These are phyloP conservation scores for Villa cingulata DNA, from an alignment of 2,888 invertebrate genomes.

Conservation along the genomic window DNA sequence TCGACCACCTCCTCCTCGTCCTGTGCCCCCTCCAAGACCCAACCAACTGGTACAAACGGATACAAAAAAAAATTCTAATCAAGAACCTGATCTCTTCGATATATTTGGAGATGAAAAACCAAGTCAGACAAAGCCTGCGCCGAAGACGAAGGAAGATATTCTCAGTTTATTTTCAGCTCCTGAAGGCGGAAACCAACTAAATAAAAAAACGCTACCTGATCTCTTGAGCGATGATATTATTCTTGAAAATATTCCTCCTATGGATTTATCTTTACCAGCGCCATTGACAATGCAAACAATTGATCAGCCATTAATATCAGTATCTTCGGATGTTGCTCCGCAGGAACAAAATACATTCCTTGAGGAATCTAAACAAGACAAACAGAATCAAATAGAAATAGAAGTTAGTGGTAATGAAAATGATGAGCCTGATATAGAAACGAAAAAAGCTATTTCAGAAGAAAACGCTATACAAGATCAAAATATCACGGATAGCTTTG, in stretches of 20 bases:
- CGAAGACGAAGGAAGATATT: conserved; percentile 46
- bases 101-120: conserved; percentile 31
- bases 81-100: conserved; percentile 44
- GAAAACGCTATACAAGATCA: neutral
- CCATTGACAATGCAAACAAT: neutral
- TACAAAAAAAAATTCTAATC: conserved; percentile 20
- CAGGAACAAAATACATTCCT: neutral
- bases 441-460: conserved; percentile 2
- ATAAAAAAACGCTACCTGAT: conserved; percentile 36
- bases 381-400: no score
- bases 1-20: conserved; percentile 37
- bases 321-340: neutral
- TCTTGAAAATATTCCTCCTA: conserved; percentile 16
- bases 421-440: neutral
- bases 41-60: conserved; percentile 31
- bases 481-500: conserved; percentile 21
- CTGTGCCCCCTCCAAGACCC: conserved; percentile 27
- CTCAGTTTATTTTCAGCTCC: conserved; percentile 43
- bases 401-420: no score
- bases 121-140: conserved; percentile 40
- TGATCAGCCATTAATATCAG: neutral
- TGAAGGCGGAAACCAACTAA: conserved; percentile 26
- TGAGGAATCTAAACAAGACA: neutral
- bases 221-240: conserved; percentile 44
- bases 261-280: conserved; percentile 7